Evolutionary conservation across 2,888 invertebrate species (phyloP).

Genomic region (Chirona hameri): DNA sequence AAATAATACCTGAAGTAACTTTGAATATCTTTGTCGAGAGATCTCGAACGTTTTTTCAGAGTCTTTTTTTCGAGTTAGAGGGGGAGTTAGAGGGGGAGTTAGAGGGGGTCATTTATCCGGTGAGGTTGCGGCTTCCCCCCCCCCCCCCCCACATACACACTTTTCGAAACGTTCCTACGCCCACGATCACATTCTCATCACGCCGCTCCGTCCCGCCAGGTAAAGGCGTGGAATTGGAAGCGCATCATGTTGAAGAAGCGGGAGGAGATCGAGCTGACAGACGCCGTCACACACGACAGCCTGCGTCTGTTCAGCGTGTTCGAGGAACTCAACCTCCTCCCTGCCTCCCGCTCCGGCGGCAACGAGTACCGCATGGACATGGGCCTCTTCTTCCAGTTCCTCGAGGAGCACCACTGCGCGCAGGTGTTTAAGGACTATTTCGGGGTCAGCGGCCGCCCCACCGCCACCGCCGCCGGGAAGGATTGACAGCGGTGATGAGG

Average conservation of each 20-base stretch:
- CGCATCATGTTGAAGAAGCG: constrained; percentile 70
- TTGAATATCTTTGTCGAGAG: too few relatives aligned
- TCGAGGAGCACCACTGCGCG: constrained; percentile 63
- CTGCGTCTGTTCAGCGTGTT: constrained; percentile 62
- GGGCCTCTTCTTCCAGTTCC: constrained; percentile 70
- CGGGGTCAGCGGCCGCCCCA: constrained; percentile 54
- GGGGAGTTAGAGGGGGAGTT: too few relatives aligned
- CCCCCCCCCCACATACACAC: too few relatives aligned
- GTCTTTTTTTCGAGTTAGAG: too few relatives aligned
- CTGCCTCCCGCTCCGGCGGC: constrained; percentile 47
- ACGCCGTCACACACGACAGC: constrained; percentile 45
- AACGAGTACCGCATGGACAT: constrained; percentile 68
- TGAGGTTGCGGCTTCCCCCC: too few relatives aligned
- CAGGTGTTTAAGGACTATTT: constrained; percentile 77
- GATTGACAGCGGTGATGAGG: background rate
- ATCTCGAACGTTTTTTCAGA: too few relatives aligned
- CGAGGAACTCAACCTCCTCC: constrained; percentile 61
- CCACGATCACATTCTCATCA: too few relatives aligned
- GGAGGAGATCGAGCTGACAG: constrained; percentile 54
- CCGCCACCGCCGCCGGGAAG: background rate
- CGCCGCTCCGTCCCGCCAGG: constrained; percentile 45
- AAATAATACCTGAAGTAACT: too few relatives aligned
- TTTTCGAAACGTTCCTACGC: too few relatives aligned
- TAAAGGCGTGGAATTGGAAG: constrained; percentile 80
- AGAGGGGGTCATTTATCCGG: too few relatives aligned